phyloP scores from a whole-genome alignment of 2,113 vertebrate species.

The Tamias sibiricus region DNA sequence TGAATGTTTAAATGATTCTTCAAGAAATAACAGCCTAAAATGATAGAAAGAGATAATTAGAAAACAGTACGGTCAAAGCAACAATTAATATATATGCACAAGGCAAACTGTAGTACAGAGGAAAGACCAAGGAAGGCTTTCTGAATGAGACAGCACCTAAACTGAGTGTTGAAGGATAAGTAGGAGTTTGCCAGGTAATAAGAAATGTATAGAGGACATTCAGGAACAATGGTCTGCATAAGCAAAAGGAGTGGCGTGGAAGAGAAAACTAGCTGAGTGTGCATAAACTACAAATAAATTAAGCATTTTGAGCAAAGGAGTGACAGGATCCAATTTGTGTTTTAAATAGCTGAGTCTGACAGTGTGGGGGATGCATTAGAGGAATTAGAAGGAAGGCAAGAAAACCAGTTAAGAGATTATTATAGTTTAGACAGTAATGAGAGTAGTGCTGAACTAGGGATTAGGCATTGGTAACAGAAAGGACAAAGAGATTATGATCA shows the following conservation, averaged over 20 bases:
- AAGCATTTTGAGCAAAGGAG: not conserved
- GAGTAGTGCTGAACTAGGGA: not conserved
- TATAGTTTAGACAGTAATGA: constrained; percentile 11
- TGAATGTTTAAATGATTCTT: not conserved
- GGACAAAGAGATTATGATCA: not conserved
- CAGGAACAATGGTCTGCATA: not conserved
- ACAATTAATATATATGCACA: constrained; percentile 25
- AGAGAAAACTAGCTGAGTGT: constrained; percentile 9
- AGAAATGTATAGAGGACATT: not conserved
- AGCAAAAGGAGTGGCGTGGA: constrained; percentile 8
- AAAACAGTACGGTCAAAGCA: not conserved
- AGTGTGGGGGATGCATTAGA: not conserved
- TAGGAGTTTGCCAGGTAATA: not conserved
- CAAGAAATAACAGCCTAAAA: constrained; percentile 42
- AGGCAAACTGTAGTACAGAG: constrained; percentile 15
- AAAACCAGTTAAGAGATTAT: constrained; percentile 1
- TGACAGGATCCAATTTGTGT: constrained; percentile 8
- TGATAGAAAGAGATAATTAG: constrained; percentile 25
- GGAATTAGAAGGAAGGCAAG: not conserved
- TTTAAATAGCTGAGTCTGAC: constrained; percentile 48
- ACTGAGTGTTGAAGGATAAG: not conserved
- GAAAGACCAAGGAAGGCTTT: constrained; percentile 18
- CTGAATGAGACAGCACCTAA: not conserved
- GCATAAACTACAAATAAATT: constrained; percentile 43
- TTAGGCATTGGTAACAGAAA: not conserved